Percentiles rank a stretch among this genome's conserved stretches.
Conservation (phyloP, 2,797 vertebrate genomes). For the Muraenolepis orangiensis region DNA sequence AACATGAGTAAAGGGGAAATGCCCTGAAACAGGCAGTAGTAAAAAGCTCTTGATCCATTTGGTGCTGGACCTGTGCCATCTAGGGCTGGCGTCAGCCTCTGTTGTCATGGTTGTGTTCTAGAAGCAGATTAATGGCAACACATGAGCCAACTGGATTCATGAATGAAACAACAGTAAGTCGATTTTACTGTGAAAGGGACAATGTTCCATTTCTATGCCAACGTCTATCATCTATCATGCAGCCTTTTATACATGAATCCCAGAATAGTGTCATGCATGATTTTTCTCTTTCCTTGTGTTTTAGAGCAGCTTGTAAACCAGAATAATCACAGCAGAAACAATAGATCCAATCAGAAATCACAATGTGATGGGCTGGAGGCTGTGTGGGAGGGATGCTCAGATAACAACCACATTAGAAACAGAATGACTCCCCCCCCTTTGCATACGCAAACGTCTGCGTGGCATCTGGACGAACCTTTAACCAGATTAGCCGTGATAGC, state of each 20-base stretch:
- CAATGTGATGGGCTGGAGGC: slow-evolving; percentile 1
- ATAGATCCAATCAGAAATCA: too few species aligned
- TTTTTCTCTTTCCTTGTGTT: neutral
- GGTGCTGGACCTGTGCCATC: slow-evolving; percentile 27
- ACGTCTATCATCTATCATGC: neutral
- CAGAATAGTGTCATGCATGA: neutral
- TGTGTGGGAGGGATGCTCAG: neutral
- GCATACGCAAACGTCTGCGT: neutral
- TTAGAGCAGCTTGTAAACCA: neutral
- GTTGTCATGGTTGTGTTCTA: slow-evolving; percentile 15
- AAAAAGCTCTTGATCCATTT: slow-evolving; percentile 21
- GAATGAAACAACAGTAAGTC: neutral
- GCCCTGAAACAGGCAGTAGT: slow-evolving; percentile 14
- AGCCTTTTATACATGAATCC: neutral
- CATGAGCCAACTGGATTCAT: slow-evolving; percentile 21
- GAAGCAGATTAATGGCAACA: slow-evolving; percentile 33
- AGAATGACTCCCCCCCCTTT: neutral
- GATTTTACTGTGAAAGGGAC: neutral
- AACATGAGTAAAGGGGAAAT: slow-evolving; percentile 48
- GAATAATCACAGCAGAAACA: too few species aligned
- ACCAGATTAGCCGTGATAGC: slow-evolving; percentile 39
- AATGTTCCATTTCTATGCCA: neutral
- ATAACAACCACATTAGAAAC: neutral
- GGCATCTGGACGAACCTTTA: slow-evolving; percentile 24
- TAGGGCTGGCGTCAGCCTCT: slow-evolving; percentile 13